Percentiles rank a stretch among this genome's conserved stretches.
phyloP scores from a whole-genome alignment of 2,888 invertebrate genomes.

The Acleris sparsana region DNA sequence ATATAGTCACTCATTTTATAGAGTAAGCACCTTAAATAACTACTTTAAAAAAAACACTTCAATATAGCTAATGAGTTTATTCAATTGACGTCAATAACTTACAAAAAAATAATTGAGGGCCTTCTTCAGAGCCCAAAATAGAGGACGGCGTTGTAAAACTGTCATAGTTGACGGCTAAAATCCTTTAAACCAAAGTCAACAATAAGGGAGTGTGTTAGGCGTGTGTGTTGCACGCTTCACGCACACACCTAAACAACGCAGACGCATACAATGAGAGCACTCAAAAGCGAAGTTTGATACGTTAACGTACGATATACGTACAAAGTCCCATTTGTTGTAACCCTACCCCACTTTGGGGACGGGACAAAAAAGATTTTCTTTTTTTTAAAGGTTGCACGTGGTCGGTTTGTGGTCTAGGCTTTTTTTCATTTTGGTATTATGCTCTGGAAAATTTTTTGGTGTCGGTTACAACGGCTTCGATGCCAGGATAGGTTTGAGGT shows the following conservation, averaged over 20 bases:
- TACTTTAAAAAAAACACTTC: no score
- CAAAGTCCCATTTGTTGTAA: constrained; percentile 75
- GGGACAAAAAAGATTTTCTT: constrained; percentile 69
- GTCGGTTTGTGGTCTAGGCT: constrained; percentile 76
- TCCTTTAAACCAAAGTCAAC: constrained; percentile 52
- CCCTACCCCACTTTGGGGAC: constrained; percentile 70
- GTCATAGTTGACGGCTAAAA: constrained; percentile 43
- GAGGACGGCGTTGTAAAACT: constrained; percentile 40
- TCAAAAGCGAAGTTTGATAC: constrained; percentile 51
- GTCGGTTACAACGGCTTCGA: constrained; percentile 61
- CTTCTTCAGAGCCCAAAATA: constrained; percentile 13
- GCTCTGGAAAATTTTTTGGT: constrained; percentile 71
- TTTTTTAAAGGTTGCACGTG: constrained; percentile 76
- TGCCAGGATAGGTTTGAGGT: constrained; percentile 43
- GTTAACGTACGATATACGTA: constrained; percentile 57
- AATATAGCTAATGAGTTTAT: no score
- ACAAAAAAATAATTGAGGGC: neutral
- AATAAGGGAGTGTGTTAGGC: constrained; percentile 46
- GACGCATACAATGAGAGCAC: constrained; percentile 35
- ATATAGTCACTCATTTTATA: no score
- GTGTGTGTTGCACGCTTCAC: constrained; percentile 61
- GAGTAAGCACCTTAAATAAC: no score
- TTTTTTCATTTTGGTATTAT: constrained; percentile 74
- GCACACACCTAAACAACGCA: constrained; percentile 45
- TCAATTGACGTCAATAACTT: neutral